Evolutionary conservation across 2,888 invertebrate genomes (phyloP), one percentile per base, ranked within the genome.

Genomic region (Apoderus coryli): DNA sequence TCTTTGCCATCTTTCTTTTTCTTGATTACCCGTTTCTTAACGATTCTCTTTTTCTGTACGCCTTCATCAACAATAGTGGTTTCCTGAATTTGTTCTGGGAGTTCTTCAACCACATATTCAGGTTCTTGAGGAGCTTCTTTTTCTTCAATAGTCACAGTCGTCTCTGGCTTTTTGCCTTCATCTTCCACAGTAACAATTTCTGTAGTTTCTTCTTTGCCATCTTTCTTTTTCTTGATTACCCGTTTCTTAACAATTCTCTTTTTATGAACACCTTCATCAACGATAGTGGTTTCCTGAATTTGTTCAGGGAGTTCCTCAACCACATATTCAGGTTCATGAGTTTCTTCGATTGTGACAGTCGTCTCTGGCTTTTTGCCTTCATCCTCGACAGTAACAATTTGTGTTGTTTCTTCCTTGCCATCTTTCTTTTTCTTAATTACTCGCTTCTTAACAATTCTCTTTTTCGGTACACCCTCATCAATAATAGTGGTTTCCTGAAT

Each of bases 81-180:
- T 5, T 51, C 43, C 10, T 26, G 22, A 25, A 22, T 22, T 11
- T 34, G 14, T 30, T 31, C 33, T 3, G 31, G 15, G 10, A 16
- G 3, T 32, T 32, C 32, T 30, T 16, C 27, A 15, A 27, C 16
- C 9, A 27, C 6, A n/a, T 22, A 6, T 10, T 5, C 49, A 16
- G n/a, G 5, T 9, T 28, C 9, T 11, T n/a, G 9, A 30, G 29
- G 31, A n/a, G 27, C 33, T 33, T 26, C n/a, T n/a, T n/a, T 50
- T 33, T 58, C 56, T 25, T 55, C 45, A 33, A 52, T 52, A 27
- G 57, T 47, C 27, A 63, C 57, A 36, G 57, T 58, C 1, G 47
- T 50, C 27, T 50, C 42, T 0, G 56, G 54, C 24, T 39, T 27
- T 34, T 62, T 56, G 23, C 59, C 49, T 30, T 46, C 49, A 35